A percentile compares a stretch with the other conserved stretches of the same genome.
These are phyloP conservation scores for Panthera tigris DNA, from an alignment of 2,113 vertebrate species.

Conservation along the genomic window DNA sequence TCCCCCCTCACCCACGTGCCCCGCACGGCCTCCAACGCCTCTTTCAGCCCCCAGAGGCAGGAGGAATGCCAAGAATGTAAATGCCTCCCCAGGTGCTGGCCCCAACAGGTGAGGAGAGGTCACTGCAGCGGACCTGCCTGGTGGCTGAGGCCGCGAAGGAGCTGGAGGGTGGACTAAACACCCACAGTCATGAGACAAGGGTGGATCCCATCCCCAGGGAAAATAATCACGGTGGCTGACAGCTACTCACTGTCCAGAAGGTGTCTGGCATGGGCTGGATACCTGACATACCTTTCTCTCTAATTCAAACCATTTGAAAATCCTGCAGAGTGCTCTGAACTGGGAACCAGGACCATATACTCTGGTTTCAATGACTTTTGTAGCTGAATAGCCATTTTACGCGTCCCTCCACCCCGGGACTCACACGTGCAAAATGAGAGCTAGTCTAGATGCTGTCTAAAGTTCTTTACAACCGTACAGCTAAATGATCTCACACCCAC, in stretches of 20 bases:
- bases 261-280: not conserved
- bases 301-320: not conserved
- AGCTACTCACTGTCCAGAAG: not conserved
- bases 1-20: not conserved
- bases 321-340: conserved; percentile 28
- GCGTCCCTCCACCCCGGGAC: not conserved
- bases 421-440: not conserved
- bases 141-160: not conserved
- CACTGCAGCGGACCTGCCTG: not conserved
- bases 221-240: not conserved
- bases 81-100: conserved; percentile 66
- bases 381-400: not conserved
- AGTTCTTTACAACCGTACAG: not conserved
- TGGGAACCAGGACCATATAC: not conserved
- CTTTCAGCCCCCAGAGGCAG: not conserved
- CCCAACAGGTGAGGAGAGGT: conserved; percentile 61
- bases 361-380: not conserved
- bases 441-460: not conserved
- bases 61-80: conserved; percentile 71
- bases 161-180: not conserved
- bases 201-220: not conserved
- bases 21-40: fast-evolving
- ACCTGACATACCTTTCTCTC: not conserved
- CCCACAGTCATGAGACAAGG: not conserved
- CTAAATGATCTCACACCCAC: not conserved